Percentiles rank a stretch among this genome's conserved stretches.
These are phyloP conservation scores for Amphiprion percula DNA, from an alignment of 2,113 vertebrate species.

Conservation along the genomic window DNA sequence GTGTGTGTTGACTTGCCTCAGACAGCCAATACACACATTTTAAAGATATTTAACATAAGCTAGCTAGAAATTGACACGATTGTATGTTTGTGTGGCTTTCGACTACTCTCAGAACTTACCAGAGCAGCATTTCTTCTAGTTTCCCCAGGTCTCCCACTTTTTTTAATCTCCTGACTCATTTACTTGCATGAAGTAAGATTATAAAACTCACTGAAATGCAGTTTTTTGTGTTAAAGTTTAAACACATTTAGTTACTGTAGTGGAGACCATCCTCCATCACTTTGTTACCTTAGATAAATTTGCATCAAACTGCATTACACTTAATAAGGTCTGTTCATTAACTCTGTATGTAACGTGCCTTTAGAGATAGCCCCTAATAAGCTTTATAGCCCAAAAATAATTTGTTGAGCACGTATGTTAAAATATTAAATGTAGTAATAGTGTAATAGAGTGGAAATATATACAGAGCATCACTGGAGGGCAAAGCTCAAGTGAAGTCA, in stretches of 20 bases:
- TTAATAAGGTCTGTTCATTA: neutral
- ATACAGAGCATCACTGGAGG: neutral
- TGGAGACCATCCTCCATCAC: neutral
- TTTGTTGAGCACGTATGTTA: neutral
- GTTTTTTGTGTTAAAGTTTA: too few relatives aligned
- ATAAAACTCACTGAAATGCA: too few relatives aligned
- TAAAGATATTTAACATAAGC: too few relatives aligned
- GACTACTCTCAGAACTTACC: too few relatives aligned
- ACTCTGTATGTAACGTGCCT: neutral
- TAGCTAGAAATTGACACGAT: too few relatives aligned
- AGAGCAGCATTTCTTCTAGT: neutral
- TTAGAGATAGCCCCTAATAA: neutral
- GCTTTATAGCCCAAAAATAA: neutral
- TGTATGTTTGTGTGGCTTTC: neutral
- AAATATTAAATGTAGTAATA: neutral
- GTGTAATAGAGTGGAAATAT: neutral
- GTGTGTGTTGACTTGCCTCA: too few relatives aligned
- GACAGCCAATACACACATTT: too few relatives aligned
- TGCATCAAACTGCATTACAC: too few relatives aligned
- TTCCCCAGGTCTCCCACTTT: neutral
- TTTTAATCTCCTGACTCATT: too few relatives aligned
- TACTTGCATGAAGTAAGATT: too few relatives aligned
- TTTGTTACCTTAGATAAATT: neutral
- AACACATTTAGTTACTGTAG: neutral
- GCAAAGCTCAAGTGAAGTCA: slow-evolving; percentile 8